Base-by-base conservation (phyloP, 2,113 vertebrate species). In the Gnathonemus longibarbis region DNA sequence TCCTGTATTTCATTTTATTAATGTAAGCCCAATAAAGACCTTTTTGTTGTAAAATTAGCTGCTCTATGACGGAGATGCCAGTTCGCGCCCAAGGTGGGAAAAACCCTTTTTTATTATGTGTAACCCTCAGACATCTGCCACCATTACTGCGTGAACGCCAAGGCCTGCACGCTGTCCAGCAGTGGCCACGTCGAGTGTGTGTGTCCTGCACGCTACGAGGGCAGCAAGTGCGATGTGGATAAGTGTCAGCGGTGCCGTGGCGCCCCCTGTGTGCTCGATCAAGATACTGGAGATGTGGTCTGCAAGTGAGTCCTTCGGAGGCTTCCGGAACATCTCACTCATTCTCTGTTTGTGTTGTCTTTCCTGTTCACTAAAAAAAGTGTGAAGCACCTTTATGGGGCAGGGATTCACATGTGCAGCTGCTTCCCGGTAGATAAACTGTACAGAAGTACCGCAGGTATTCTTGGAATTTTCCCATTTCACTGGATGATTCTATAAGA, bases 111-210 rank as follows among this genome's bases (percentile, higher is more conserved):
- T 42, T 48, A 10, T 48, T 1, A 1, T 45, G 35, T 31, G 48
- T 87, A 2, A 21, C 50, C 27, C 48, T 15, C 94, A 97, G 97
- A 97, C 66, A 91, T 98, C 5, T 98, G 97, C 90, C 96, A 98
- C 89, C 97, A 97, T 83, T 97, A 97, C 87, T 98, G 97, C 87
- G 95, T 97, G 85, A 96, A 98, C 90, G 97, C 96, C 8, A 97
- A 97, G 52, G 96, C 96, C 0, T 98, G 97, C 89, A 94, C 94
- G 0, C 94, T 97, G 80, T 95, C 95, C 0, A 94, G 93, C 2
- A 95, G 96, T 1, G 96, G 96, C n/a, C 93, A 92, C 0, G 95
- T 97, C 87, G 94, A 97, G 19, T 98, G 97, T 80, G 95, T 97
- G 62, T 98, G 97, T 84, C 96, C 96, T 0, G 84, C 91, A 15